Evolutionary conservation across 2,888 invertebrate genomes (phyloP), one percentile per base, ranked within the genome.

Genomic region (Mactromeris polynyma): DNA sequence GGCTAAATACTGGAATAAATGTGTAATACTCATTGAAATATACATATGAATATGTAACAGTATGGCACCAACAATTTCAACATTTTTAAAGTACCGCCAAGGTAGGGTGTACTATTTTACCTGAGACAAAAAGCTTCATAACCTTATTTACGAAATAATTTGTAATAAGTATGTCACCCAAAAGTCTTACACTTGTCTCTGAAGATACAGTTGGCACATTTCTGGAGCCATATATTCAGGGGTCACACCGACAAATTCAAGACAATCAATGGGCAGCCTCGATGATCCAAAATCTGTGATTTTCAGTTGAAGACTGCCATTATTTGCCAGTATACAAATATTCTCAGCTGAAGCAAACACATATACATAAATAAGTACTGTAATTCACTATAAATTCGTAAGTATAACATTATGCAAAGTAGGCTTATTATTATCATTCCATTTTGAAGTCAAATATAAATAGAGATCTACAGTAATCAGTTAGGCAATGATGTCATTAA

Each of bases 211-310:
- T 33, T 86, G 85, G 77, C 91, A 86, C 21, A 89, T 79, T 58
- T 94, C 94, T 36, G 93, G 91, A 11, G 93, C 89, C 91, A 94
- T 89, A 80, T 94, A 94, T 81, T 93, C 94, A 14, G 93, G 91
- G 4, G 94, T 93, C 84, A 91, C 89, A 0, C 94, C 93, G 19
- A 78, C 33, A 81, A 91, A 93, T 17, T 86, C 85, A 0, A 92
- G 81, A 4, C 51, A 42, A 19, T 94, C 91, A 17, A 81, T 78
- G 11, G 90, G 89, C 0, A 89, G 81, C 84, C 90, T 93, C 1
- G 94, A 93, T 0, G 94, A 93, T 11, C 93, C 94, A 88, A 94
- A 94, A 82, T 94, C 94, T 21, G 90, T 91, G 2, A 94, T 81
- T 54, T 93, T 93, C 33, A 93, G 51, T 0, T 46, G 38, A 11